Percentiles rank a stretch among this genome's conserved stretches.
phyloP scores from a whole-genome alignment of 2,888 invertebrate species.

The Acleris laterana region DNA sequence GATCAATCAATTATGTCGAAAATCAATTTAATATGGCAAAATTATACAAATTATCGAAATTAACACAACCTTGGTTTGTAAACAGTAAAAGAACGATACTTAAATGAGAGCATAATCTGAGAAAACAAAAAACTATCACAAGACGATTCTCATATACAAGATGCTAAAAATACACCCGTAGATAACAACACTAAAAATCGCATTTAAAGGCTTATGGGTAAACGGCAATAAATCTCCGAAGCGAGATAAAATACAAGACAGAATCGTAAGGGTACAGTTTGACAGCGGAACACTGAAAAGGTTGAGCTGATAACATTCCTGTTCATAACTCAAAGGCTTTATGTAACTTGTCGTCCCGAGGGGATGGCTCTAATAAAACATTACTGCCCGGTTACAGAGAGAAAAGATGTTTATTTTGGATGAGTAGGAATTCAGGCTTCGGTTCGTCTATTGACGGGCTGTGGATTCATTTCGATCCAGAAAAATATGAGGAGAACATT shows the following conservation, averaged over 20 bases:
- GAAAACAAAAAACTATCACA: background rate
- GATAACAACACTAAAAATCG: conserved; percentile 14
- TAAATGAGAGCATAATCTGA: too few relatives aligned
- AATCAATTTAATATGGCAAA: too few relatives aligned
- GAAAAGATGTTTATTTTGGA: conserved; percentile 26
- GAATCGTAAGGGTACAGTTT: conserved; percentile 35
- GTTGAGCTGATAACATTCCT: conserved; percentile 34
- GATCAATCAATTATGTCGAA: rapidly evolving
- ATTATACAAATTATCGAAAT: too few relatives aligned
- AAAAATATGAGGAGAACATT: too few relatives aligned
- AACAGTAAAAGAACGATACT: too few relatives aligned
- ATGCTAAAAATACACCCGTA: conserved; percentile 8
- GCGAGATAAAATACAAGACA: conserved; percentile 34
- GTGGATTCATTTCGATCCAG: too few relatives aligned
- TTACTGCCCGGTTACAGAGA: conserved; percentile 39
- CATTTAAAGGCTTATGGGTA: conserved; percentile 23
- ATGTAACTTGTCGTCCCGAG: conserved; percentile 40
- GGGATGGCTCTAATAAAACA: conserved; percentile 51
- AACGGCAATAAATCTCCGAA: conserved; percentile 26
- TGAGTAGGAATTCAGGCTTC: conserved; percentile 10
- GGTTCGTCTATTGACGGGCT: too few relatives aligned
- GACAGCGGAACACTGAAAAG: conserved; percentile 36
- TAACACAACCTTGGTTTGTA: too few relatives aligned
- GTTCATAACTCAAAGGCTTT: conserved; percentile 37
- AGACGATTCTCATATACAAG: background rate